Evolutionary conservation across 1,140 invertebrate genomes (phyloP).

Genomic region (Brachionus rubens): DNA sequence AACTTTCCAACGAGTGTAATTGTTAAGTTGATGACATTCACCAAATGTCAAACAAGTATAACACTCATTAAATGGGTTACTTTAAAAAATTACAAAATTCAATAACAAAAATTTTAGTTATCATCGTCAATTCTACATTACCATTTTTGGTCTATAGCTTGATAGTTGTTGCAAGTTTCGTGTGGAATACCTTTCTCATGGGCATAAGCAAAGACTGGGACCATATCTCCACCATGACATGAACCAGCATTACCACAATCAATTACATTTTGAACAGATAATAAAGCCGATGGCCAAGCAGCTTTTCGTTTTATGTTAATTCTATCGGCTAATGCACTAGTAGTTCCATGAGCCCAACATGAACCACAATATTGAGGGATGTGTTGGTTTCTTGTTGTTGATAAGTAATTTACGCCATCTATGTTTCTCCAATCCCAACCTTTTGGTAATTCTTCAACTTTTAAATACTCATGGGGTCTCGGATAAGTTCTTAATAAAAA

Average conservation of each 20-base stretch:
- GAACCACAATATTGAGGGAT: slow-evolving; percentile 63
- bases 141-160: slow-evolving; percentile 61
- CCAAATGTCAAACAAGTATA: slow-evolving; percentile 61
- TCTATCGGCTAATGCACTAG: slow-evolving; percentile 62
- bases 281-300: slow-evolving; percentile 62
- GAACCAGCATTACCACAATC: slow-evolving; percentile 61
- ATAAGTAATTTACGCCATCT: slow-evolving; percentile 60
- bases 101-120: too few relatives aligned
- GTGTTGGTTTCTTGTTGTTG: slow-evolving; percentile 61
- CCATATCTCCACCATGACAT: slow-evolving; percentile 60
- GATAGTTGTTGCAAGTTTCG: slow-evolving; percentile 64
- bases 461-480: slow-evolving; percentile 54
- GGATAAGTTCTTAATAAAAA: slow-evolving; percentile 49
- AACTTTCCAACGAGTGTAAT: slow-evolving; percentile 62
- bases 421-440: slow-evolving; percentile 62
- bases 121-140: too few relatives aligned
- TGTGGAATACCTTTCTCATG: slow-evolving; percentile 62
- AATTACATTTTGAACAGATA: slow-evolving; percentile 61
- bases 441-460: slow-evolving; percentile 44
- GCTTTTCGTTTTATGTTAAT: slow-evolving; percentile 62
- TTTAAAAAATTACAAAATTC: background rate
- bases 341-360: slow-evolving; percentile 63
- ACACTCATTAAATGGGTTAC: slow-evolving; percentile 59
- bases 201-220: slow-evolving; percentile 61
- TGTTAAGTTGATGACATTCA: slow-evolving; percentile 56